phyloP scores from a whole-genome alignment of 2,113 vertebrate genomes.

The Phylloscopus trochilus region DNA sequence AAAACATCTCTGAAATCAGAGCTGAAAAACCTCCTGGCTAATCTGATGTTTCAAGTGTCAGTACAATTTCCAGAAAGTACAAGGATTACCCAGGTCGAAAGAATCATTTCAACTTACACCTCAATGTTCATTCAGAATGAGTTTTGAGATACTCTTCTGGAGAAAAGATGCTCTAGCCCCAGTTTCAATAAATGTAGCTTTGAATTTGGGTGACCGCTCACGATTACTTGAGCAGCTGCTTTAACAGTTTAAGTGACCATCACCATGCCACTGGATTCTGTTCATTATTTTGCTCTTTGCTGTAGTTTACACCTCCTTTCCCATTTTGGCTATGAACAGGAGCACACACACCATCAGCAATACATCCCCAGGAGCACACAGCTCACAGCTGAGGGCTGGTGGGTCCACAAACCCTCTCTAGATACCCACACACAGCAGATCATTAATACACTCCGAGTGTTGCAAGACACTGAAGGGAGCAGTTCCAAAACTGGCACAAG shows the following conservation, averaged over 20 bases:
- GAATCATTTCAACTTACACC: not conserved
- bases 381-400: not conserved
- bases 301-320: not conserved
- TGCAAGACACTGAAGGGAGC: not conserved
- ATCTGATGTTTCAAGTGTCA: not conserved
- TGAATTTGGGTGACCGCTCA: not conserved
- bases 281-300: not conserved
- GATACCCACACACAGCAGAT: not conserved
- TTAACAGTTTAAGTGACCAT: not conserved
- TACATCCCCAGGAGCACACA: not conserved
- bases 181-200: not conserved
- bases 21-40: not conserved
- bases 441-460: not conserved
- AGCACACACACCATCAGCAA: rapidly evolving
- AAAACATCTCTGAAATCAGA: constrained; percentile 8
- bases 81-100: not conserved
- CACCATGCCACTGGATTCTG: rapidly evolving
- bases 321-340: not conserved
- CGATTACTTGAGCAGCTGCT: not conserved
- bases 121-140: not conserved
- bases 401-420: not conserved
- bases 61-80: not conserved
- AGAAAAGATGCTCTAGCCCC: not conserved
- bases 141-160: not conserved
- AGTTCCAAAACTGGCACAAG: not conserved